Base-by-base conservation (phyloP, 2,888 invertebrate species). In the Amaurobius ferox region DNA sequence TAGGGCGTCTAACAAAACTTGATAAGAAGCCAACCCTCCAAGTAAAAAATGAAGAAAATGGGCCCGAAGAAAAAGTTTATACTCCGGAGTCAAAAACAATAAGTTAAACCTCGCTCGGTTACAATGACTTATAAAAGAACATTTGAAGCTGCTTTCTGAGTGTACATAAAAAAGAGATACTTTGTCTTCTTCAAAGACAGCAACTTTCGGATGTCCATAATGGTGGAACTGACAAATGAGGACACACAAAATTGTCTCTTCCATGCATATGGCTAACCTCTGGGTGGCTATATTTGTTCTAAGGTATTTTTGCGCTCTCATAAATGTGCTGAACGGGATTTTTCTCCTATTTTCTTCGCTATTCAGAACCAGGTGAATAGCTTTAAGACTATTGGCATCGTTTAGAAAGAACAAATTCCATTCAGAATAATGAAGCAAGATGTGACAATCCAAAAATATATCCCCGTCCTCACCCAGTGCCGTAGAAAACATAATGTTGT, bases 1-100 rank as follows among this genome's bases (percentile, higher is more conserved):
- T 83, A 83, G 83, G 83, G 71, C 71, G 83, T 77, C 83, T 66
- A 77, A 83, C 76, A 71, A 70, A 83, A 83, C 83, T 83, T 83
- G 83, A 83, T 66, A 39, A 13, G 44, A 26, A 40, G 83, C 83
- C 83, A 83, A 77, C 70, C 23, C 48, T 77, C 71, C 40, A 76
- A 71, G 76, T 70, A 76, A 70, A 83, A 83, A 77, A 68, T 6
- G 39, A 44, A 62, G 11, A 48, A 72, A 72, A 71, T 67, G 19
- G 48, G 26, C 32, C n/a, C 61, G 68, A 55, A 67, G 73, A 30
- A 35, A 66, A 76, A 76, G 68, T 79, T 79, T 74, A 74, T 70
- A 70, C 70, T 70, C 66, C 26, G 44, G 44, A 32, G 64, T 64
- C 64, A 48, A 71, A 64, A 83, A 83, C 83, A 77, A 83, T 83